A percentile compares a stretch with the other conserved stretches of the same genome.
Evolutionary conservation across 2,888 invertebrate genomes (phyloP).

Genomic region (Sepioteuthis lessoniana): DNA sequence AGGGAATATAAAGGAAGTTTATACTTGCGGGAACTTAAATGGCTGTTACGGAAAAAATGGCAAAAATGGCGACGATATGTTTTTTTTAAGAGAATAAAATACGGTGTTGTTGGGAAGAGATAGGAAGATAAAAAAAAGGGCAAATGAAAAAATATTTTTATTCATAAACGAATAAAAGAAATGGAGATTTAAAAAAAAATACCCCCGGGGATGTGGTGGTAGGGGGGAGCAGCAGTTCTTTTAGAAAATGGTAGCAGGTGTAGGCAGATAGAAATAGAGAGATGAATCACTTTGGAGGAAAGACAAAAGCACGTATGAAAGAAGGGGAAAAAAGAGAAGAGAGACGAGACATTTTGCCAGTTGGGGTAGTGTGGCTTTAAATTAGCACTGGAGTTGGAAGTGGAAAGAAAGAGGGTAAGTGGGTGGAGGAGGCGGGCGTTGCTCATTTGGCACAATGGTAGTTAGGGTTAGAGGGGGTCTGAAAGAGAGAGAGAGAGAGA

Average conservation of each 20-base stretch:
- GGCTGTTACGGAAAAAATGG: neutral
- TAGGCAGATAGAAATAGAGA: neutral
- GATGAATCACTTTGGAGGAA: neutral
- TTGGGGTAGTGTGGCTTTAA: neutral
- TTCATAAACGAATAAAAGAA: conserved; percentile 8
- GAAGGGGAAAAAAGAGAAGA: neutral
- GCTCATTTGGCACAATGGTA: no score
- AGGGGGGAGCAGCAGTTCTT: neutral
- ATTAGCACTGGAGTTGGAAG: neutral
- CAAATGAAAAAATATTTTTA: neutral
- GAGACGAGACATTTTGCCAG: neutral
- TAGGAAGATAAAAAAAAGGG: neutral
- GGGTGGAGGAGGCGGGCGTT: neutral
- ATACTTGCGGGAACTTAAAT: neutral
- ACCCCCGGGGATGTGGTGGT: neutral
- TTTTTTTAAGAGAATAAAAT: neutral
- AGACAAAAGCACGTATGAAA: neutral
- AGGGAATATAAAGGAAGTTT: neutral
- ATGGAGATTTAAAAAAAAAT: neutral
- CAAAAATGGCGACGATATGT: neutral
- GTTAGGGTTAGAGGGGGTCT: no score
- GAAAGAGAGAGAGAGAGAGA: neutral
- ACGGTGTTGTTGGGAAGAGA: neutral
- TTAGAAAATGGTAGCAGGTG: neutral
- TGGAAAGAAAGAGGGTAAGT: neutral